A percentile compares a stretch with the other conserved stretches of the same genome.
phyloP scores from a whole-genome alignment of 2,113 vertebrate genomes.

The Atractosteus spatula region DNA sequence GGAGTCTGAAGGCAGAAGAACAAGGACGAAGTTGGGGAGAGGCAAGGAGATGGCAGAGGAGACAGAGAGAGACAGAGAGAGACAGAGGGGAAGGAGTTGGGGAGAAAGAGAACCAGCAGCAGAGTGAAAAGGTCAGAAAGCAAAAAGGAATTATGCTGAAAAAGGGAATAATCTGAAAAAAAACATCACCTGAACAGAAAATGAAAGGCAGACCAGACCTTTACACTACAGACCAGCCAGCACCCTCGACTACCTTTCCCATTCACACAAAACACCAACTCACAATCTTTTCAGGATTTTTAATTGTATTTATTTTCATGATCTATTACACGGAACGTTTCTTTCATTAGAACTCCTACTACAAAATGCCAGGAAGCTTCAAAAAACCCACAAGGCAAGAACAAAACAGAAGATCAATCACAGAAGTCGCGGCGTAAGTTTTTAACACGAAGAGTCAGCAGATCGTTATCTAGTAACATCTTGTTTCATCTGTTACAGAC shows the following conservation, averaged over 20 bases:
- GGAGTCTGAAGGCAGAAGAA: background rate
- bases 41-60: background rate
- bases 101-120: constrained; percentile 10
- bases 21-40: background rate
- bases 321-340: background rate
- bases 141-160: constrained; percentile 7
- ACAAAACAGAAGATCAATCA: too few relatives aligned
- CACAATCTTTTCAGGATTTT: background rate
- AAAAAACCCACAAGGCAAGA: too few relatives aligned
- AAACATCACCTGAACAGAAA: background rate
- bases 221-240: too few relatives aligned
- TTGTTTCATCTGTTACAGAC: too few relatives aligned
- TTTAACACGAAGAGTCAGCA: too few relatives aligned
- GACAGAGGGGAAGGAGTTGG: background rate
- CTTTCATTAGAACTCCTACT: too few relatives aligned
- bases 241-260: background rate
- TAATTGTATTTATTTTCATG: background rate
- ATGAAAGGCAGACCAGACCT: too few relatives aligned
- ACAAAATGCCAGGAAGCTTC: too few relatives aligned
- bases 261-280: background rate
- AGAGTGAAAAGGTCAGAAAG: background rate
- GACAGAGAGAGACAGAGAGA: background rate
- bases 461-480: too few relatives aligned
- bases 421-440: too few relatives aligned
- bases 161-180: constrained; percentile 3